Base-by-base conservation (phyloP, 2,797 vertebrate genomes). In the Kryptopterus vitreolus region DNA sequence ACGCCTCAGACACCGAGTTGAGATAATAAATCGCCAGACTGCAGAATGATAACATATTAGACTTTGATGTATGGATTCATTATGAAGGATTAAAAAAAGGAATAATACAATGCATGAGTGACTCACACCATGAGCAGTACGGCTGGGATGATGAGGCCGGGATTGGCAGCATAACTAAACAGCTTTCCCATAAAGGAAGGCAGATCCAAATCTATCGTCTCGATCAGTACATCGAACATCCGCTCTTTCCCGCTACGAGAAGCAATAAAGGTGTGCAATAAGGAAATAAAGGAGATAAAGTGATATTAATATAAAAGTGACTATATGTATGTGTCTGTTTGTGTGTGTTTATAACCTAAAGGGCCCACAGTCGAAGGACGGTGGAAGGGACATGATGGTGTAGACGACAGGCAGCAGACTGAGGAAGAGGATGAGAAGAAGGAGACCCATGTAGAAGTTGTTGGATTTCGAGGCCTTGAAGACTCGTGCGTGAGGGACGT, bases 401-500 rank as follows among this genome's bases (percentile, higher is more conserved):
- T 96, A 99, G 88, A 98, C 96, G 53, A 99, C 97, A 0, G 98
- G 98, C 63, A 99, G 87, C 15, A 99, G 94, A 80, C 98, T 99
- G 86, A 99, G 94, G 89, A 99, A 98, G 46, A 99, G 95, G 90
- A 99, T 97, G 86, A 99, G 91, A 78, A 99, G 93, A 85, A 99
- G 89, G 29, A 99, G 92, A 24, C 97, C 97, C 96, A 99, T 99
- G 91, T 99, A 99, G 92, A 99, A 99, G 92, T 98, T 99, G 88
- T 98, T 98, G 87, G 98, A 99, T 76, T 98, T 96, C 70, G 98
- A 99, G 74, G 98, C 97, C 89, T 99, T 99, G 93, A 99, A 99
- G 84, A 99, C 97, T 4, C 98, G 93, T 84, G 91, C 96, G 0
- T 99, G 98, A 68, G 98, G 98, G 12, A 99, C 97, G 2, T 99